Percentiles rank a stretch among this genome's conserved stretches.
Conservation (phyloP, 2,888 invertebrate species). For the Campopleginae sp. region DNA sequence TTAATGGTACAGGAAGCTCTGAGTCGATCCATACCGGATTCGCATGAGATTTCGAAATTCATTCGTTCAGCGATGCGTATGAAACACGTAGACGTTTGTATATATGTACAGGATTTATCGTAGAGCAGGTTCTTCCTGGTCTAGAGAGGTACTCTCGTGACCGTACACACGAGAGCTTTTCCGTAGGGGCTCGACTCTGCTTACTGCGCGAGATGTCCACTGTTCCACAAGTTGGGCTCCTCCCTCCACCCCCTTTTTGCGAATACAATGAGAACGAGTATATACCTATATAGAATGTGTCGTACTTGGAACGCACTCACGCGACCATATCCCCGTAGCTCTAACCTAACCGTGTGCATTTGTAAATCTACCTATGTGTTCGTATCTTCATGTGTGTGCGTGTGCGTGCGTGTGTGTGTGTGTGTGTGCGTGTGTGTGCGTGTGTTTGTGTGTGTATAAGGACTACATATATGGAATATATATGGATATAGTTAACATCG, state of each 20-base stretch:
- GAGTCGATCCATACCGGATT: background rate
- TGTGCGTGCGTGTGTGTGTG: too few species aligned
- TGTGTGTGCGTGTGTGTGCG: too few species aligned
- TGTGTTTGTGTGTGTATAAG: constrained; percentile 8
- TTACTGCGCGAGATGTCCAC: constrained; percentile 62
- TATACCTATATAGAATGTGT: constrained; percentile 55
- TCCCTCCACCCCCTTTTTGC: constrained; percentile 5
- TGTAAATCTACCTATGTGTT: background rate
- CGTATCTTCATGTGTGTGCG: background rate
- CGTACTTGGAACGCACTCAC: constrained; percentile 64
- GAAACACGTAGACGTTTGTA: constrained; percentile 39
- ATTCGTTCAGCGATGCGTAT: constrained; percentile 33
- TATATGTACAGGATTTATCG: constrained; percentile 55
- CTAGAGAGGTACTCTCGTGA: constrained; percentile 52
- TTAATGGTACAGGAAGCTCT: background rate
- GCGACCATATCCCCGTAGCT: constrained; percentile 64
- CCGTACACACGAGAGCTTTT: constrained; percentile 57
- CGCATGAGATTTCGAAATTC: constrained; percentile 35
- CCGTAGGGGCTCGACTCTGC: constrained; percentile 58
- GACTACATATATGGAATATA: constrained; percentile 35
- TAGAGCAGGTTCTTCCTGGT: constrained; percentile 55
- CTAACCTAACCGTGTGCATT: constrained; percentile 24
- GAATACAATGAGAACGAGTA: constrained; percentile 66
- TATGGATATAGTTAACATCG: constrained; percentile 26
- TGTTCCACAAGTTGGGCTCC: constrained; percentile 67